Conservation (phyloP, 2,888 invertebrate genomes). For the Seira sanloemensis region DNA sequence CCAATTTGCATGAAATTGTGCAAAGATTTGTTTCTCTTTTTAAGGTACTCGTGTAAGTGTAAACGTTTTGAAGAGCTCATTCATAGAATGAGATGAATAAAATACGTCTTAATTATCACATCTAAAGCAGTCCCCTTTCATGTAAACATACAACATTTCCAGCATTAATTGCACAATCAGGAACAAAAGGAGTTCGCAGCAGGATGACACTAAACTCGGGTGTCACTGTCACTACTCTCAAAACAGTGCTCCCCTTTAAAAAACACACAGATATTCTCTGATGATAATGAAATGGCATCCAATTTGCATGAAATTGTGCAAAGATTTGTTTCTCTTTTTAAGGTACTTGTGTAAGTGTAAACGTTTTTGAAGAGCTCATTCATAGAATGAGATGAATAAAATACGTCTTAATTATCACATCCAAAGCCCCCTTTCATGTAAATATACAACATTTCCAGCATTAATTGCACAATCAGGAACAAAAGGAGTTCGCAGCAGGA, state of each 20-base stretch:
- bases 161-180: constrained; percentile 14
- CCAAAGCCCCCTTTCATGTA: constrained; percentile 19
- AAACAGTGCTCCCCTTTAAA: too few relatives aligned
- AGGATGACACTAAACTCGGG: constrained; percentile 4
- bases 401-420: background rate
- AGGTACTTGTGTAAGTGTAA: background rate
- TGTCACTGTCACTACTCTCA: constrained; percentile 38
- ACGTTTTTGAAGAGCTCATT: too few relatives aligned
- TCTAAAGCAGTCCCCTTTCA: constrained; percentile 25
- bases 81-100: too few relatives aligned
- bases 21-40: background rate
- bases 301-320: background rate
- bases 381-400: too few relatives aligned
- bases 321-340: too few relatives aligned
- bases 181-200: constrained; percentile 6
- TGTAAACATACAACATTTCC: constrained; percentile 16
- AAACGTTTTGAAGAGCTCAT: too few relatives aligned
- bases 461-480: constrained; percentile 16
- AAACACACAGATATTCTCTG: background rate
- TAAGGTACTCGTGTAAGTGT: background rate
- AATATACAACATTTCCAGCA: constrained; percentile 17
- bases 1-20: background rate
- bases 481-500: constrained; percentile 2
- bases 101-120: background rate
- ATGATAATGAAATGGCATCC: background rate